These are phyloP conservation scores for Callocephalon fimbriatum DNA, from an alignment of 2,113 vertebrate species.

Conservation along the genomic window DNA sequence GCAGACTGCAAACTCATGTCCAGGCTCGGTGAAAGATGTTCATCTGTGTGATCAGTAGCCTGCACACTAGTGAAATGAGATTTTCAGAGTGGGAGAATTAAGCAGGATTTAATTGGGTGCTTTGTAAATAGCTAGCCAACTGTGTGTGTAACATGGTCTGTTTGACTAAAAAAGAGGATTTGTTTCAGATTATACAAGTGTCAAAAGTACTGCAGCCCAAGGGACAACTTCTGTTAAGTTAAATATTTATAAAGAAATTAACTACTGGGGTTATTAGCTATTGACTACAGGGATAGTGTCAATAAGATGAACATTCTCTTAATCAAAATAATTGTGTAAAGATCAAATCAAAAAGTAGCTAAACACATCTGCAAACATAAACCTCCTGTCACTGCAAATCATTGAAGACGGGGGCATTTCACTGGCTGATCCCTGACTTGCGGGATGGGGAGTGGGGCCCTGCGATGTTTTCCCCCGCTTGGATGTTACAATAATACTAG, in stretches of 20 bases:
- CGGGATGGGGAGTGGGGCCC: background rate
- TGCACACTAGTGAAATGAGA: slow-evolving; percentile 47
- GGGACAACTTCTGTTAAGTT: slow-evolving; percentile 66
- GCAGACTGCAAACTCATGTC: background rate
- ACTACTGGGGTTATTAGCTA: slow-evolving; percentile 34
- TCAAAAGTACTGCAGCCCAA: slow-evolving; percentile 73
- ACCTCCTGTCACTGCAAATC: background rate
- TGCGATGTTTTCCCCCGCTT: background rate
- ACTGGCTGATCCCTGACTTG: background rate
- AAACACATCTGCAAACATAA: background rate
- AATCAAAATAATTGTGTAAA: slow-evolving; percentile 31
- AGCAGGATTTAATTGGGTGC: slow-evolving; percentile 83
- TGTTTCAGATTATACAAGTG: slow-evolving; percentile 77
- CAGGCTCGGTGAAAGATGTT: slow-evolving; percentile 30
- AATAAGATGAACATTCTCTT: slow-evolving; percentile 36
- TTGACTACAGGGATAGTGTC: slow-evolving; percentile 41
- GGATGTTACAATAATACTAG: background rate
- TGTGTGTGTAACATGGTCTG: slow-evolving; percentile 74
- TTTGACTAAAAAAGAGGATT: slow-evolving; percentile 78
- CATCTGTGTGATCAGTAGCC: slow-evolving; percentile 62
- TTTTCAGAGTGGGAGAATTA: slow-evolving; percentile 78
- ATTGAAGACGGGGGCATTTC: background rate
- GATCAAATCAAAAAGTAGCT: background rate
- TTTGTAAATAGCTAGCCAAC: slow-evolving; percentile 80
- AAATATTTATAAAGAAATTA: slow-evolving; percentile 77